Conservation (phyloP, 23 tunicate species). For the Diplosoma virens region DNA sequence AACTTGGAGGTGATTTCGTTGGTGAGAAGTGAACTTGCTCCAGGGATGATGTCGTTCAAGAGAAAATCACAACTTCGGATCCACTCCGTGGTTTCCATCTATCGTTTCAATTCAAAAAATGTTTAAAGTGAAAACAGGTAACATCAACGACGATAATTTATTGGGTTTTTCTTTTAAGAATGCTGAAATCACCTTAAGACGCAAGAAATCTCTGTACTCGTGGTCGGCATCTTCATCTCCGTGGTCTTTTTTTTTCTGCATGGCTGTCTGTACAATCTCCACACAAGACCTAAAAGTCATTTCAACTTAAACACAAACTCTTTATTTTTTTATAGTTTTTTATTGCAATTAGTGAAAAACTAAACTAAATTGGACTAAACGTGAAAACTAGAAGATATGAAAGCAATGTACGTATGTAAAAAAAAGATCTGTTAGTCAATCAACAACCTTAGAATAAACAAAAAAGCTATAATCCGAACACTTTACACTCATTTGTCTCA, state of each 20-base stretch:
- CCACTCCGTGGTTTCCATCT: slow-evolving; percentile 69
- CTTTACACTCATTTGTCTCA: no score
- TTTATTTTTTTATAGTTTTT: no score
- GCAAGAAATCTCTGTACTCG: slow-evolving; percentile 60
- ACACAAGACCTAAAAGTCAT: slow-evolving; percentile 41
- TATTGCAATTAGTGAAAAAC: neutral
- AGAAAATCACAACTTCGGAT: slow-evolving; percentile 53
- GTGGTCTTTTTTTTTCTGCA: slow-evolving; percentile 64
- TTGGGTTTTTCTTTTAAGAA: neutral
- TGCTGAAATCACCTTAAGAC: slow-evolving; percentile 46
- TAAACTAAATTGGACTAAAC: neutral
- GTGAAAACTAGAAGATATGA: neutral
- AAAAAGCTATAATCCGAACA: no score
- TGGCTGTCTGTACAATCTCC: slow-evolving; percentile 43
- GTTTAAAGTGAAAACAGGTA: neutral
- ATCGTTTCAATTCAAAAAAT: neutral
- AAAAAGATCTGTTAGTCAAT: neutral
- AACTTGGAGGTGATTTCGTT: slow-evolving; percentile 1
- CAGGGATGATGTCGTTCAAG: neutral
- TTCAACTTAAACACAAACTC: neutral
- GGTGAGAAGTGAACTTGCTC: neutral
- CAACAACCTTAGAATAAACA: no score
- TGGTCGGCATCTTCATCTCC: slow-evolving; percentile 86
- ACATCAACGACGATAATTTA: neutral
- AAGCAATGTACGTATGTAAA: neutral